Base-by-base conservation (phyloP, 1,140 invertebrate genomes). In the Microplitis mediator region DNA sequence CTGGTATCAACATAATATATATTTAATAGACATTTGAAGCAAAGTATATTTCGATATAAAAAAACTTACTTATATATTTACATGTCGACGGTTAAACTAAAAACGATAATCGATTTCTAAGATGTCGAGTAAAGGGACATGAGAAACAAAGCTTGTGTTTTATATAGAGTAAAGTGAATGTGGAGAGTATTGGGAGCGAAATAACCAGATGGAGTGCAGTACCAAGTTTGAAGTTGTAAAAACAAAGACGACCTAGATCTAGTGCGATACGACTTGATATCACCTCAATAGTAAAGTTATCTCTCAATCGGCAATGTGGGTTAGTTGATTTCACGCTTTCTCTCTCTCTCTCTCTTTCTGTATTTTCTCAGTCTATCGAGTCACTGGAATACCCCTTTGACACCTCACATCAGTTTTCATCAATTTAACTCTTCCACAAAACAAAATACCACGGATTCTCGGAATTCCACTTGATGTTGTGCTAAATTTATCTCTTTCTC, bases 201-300 rank as follows among this genome's bases (percentile, higher is more conserved):
- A 62, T 62, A 36, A 71, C 35, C 61, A 54, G 62, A 23, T 60
- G 52, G 35, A 54, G 34, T 13, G 62, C 13, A 52, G 51, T 58
- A 35, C 23, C 23, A 72, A 64, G 36, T 23, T 16, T 35, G 16
- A 39, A 35, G n/a, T 3, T 45, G 39, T 36, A 67, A 72, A 36
- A 61, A 66, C 63, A 66, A 72, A 60, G 70, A 71, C 70, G 52
- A 66, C 54, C 70, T 56, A 58, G 52, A 72, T 72, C 51, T 31
- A 66, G 58, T 58, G 36, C 32, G 52, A 72, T 72, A 56, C n/a
- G 36, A 66, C 63, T 56, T 69, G 67, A 69, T 65, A 72, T 36
- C 52, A 62, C 39, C 36, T 23, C 14, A 34, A 66, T n/a, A 36
- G 34, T 31, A n/a, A 66, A 65, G 52, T 72, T 72, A 66, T 71